Base-by-base conservation (phyloP, 2,888 invertebrate species). In the Atherix ibis region DNA sequence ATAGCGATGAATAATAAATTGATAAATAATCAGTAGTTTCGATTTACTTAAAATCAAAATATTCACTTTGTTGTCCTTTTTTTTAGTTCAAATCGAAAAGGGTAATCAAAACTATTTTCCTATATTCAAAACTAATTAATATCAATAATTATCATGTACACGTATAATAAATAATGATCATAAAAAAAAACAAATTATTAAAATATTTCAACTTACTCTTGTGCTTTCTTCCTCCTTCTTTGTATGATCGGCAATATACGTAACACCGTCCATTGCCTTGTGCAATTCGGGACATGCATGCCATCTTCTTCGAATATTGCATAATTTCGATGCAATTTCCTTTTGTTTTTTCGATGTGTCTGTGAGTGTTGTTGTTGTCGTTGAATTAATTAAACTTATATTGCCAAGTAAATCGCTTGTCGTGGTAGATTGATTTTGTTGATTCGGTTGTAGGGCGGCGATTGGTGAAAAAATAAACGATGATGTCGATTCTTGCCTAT, bases 231-330 rank as follows among this genome's bases (percentile, higher is more conserved):
- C 87, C 62, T 88, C 88, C 53, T 85, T 75, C 52, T 83, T 77
- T 37, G 87, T 88, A 61, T 89, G 88, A 62, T 89, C 88, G 32
- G 89, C 89, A 52, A 89, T 89, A 58, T 85, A 89, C 52, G 81
- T 74, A 46, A 89, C 85, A 44, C 88, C 88, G 58, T 88, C 87
- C 60, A 88, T 87, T 49, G 89, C 89, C 62, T 87, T 87, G 63
- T 84, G 82, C 46, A 89, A 72, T 63, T 89, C 89, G 27, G 88
- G 87, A 62, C 88, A 89, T 57, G 78, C 77, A 58, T 84, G 83
- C 85, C 87, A 87, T 49, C 81, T 73, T 46, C 78, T 76, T 46
- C 73, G 67, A 34, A 55, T 48, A 22, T 44, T 54, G 66, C 66
- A 57, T 67, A 70, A 44, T 65, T 19, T 62, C 10, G 25, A 25